phyloP scores from a whole-genome alignment of 2,888 invertebrate species.

The Plagiodera versicolora region DNA sequence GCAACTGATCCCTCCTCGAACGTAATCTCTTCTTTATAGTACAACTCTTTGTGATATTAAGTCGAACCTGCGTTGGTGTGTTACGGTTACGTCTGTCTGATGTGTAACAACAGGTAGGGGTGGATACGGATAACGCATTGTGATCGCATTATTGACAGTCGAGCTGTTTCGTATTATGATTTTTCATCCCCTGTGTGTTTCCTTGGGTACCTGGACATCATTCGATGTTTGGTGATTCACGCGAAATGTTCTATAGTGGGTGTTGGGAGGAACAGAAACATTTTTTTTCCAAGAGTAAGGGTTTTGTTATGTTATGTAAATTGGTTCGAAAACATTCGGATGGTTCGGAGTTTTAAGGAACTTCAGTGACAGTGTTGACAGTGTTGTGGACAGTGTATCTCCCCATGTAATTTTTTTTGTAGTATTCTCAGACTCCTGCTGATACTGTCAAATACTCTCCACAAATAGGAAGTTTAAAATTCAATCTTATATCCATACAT shows the following conservation, averaged over 20 bases:
- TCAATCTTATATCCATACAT: too few species aligned
- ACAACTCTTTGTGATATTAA: constrained; percentile 34
- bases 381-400: too few species aligned
- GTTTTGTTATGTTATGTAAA: not conserved
- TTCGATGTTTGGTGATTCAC: constrained; percentile 19
- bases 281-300: constrained; percentile 21
- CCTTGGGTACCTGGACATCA: not conserved
- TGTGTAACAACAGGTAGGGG: constrained; percentile 34
- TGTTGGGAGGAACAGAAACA: constrained; percentile 21
- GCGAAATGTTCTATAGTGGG: constrained; percentile 28
- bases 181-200: constrained; percentile 14
- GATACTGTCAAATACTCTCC: too few species aligned
- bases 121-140: constrained; percentile 23
- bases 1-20: not conserved
- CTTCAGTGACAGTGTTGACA: too few species aligned
- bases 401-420: too few species aligned
- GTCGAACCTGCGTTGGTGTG: constrained; percentile 8
- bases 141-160: constrained; percentile 36
- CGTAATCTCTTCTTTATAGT: constrained; percentile 30
- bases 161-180: constrained; percentile 32
- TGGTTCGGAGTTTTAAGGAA: too few species aligned
- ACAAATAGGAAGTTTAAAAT: too few species aligned
- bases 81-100: not conserved
- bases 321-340: too few species aligned
- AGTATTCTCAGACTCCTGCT: too few species aligned